A percentile compares a stretch with the other conserved stretches of the same genome.
These are phyloP conservation scores for Trichonephila clavipes DNA, from an alignment of 1,140 invertebrate species.

Conservation along the genomic window DNA sequence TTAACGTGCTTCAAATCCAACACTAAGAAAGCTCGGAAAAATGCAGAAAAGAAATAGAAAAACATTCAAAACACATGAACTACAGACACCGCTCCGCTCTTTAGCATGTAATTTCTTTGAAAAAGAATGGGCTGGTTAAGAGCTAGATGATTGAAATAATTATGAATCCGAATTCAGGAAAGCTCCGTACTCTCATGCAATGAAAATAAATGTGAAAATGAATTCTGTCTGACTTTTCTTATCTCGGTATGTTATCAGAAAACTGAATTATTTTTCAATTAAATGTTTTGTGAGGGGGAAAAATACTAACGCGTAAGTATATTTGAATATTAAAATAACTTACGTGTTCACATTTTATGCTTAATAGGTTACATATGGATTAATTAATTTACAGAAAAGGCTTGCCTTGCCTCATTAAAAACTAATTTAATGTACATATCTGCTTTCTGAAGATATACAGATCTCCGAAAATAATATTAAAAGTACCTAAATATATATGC, in stretches of 20 bases:
- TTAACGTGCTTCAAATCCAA: neutral
- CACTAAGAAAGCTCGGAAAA: neutral
- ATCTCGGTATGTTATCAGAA: neutral
- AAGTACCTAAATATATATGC: too few species aligned
- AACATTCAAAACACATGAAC: neutral
- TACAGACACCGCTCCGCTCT: neutral
- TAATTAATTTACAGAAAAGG: too few species aligned
- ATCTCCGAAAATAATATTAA: too few species aligned
- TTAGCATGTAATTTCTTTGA: neutral
- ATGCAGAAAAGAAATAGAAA: neutral
- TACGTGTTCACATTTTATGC: neutral
- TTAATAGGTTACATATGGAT: neutral
- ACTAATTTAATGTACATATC: too few species aligned
- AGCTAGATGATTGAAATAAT: neutral
- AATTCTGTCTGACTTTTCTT: neutral
- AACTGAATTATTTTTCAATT: neutral
- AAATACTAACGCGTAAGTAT: neutral
- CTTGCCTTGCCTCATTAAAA: too few species aligned
- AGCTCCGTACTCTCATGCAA: neutral
- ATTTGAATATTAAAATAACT: neutral
- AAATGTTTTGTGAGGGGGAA: neutral
- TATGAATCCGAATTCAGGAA: neutral
- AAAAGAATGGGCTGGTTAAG: neutral
- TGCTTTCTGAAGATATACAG: too few species aligned
- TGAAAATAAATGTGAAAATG: neutral